phyloP scores from a whole-genome alignment of 2,113 vertebrate genomes.

The Erythrolamprus reginae region DNA sequence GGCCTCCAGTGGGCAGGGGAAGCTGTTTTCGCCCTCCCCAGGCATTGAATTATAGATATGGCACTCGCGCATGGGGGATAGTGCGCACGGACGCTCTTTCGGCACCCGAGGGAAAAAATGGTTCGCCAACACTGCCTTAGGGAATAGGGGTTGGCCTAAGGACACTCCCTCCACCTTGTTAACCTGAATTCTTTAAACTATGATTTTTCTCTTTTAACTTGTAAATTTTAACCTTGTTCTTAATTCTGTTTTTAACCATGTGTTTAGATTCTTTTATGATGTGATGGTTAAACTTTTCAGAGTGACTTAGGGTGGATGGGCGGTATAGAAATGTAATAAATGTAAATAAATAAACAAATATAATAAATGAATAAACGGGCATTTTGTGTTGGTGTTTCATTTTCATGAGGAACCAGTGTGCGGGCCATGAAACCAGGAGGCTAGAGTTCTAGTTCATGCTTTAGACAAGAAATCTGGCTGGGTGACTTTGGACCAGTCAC shows the following conservation, averaged over 20 bases:
- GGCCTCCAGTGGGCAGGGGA: no score
- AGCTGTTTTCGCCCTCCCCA: no score
- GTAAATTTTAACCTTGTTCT: no score
- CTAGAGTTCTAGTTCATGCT: background rate
- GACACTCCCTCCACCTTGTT: background rate
- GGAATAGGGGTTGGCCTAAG: background rate
- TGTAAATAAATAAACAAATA: background rate
- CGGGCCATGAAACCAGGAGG: background rate
- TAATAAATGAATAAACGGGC: background rate
- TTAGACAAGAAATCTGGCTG: background rate
- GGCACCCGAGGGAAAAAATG: no score
- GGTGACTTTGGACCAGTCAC: background rate
- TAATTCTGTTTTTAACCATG: background rate
- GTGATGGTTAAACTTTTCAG: background rate
- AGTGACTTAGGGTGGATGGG: background rate
- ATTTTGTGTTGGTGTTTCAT: background rate
- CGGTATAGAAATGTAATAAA: background rate
- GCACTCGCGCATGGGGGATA: no score
- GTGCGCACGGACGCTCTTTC: no score
- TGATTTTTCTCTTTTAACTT: background rate
- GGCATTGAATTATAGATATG: no score
- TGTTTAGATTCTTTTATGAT: background rate
- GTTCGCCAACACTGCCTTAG: no score
- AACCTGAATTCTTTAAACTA: background rate
- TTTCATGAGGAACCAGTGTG: background rate